Evolutionary conservation across 2,113 vertebrate genomes (phyloP), one percentile per base, ranked within the genome.

Genomic region (Dryoscopus gambensis): DNA sequence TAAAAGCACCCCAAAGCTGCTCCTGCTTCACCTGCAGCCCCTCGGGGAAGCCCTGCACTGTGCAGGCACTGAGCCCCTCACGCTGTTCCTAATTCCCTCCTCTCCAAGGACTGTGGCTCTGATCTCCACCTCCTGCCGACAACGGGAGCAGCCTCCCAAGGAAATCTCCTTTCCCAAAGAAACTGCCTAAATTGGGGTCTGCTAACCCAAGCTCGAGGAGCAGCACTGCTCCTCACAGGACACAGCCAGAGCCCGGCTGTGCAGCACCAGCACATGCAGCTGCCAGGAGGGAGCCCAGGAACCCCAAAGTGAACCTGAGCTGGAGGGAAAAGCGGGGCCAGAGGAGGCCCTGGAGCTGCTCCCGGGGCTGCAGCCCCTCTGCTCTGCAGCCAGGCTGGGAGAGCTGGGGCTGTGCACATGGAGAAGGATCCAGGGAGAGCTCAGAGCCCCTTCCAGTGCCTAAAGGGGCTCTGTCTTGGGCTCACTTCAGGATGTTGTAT

Each of bases 181-280:
- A 39, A 42, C 19, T 0, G 5, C 14, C 3, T 9, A 0, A 4
- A 3, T 0, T 3, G 37, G 64, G 52, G 52, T 35, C 20, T 52
- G 37, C 37, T 40, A 18, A 47, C 3, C 52, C 56, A 7, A 15
- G 20, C 6, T 70, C 42, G 27, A 9, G 52, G 42, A 50, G 19
- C 7, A 0, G 6, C 6, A 4, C 9, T 46, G 46, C 69, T 30
- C 57, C 77, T 33, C 39, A 3, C 37, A 31, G 37, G 17, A 21
- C 7, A 4, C 1, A 13, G n/a, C 3, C 28, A 18, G 19, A 80
- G 49, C 31, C 9, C 0, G 0, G 30, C 31, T 37, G 7, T 11
- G 84, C 77, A 76, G 68, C 19, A 17, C 55, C 1, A 6, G 24
- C 8, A 0, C 2, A 3, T 4, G 52, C 40, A 1, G 2, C 35